A percentile compares a stretch with the other conserved stretches of the same genome.
These are phyloP conservation scores for Tylochromis polylepis DNA, from an alignment of 2,113 vertebrate genomes.

Conservation along the genomic window DNA sequence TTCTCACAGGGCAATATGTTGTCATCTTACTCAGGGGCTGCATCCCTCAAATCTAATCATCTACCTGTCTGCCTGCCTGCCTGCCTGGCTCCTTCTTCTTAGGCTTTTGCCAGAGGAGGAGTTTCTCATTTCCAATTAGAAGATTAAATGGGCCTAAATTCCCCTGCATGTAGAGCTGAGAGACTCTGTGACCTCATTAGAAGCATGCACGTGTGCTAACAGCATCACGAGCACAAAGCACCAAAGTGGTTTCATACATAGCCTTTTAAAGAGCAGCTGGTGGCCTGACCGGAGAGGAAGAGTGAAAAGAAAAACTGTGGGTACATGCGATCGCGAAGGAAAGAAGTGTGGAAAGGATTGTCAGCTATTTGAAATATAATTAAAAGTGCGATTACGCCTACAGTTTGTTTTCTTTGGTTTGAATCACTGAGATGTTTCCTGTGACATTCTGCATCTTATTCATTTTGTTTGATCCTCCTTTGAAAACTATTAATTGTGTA, in stretches of 20 bases:
- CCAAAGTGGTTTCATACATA: background rate
- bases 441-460: background rate
- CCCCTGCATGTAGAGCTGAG: conserved; percentile 33
- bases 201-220: background rate
- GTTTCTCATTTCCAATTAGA: conserved; percentile 50
- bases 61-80: background rate
- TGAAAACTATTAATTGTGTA: background rate
- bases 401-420: background rate
- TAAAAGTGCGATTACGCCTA: background rate
- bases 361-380: background rate
- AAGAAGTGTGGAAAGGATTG: background rate
- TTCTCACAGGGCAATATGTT: background rate
- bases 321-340: background rate
- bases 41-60: background rate
- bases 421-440: background rate
- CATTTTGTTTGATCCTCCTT: background rate
- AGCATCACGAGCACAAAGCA: conserved; percentile 4
- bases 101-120: conserved; percentile 2
- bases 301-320: background rate
- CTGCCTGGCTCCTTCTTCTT: background rate
- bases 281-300: conserved; percentile 2
- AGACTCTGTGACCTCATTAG: conserved; percentile 53
- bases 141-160: conserved; percentile 52
- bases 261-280: conserved; percentile 23
- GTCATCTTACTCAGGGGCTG: background rate